Percentiles rank a stretch among this genome's conserved stretches.
Conservation (phyloP, 2,113 vertebrate genomes). For the Campylomormyrus tamandua region DNA sequence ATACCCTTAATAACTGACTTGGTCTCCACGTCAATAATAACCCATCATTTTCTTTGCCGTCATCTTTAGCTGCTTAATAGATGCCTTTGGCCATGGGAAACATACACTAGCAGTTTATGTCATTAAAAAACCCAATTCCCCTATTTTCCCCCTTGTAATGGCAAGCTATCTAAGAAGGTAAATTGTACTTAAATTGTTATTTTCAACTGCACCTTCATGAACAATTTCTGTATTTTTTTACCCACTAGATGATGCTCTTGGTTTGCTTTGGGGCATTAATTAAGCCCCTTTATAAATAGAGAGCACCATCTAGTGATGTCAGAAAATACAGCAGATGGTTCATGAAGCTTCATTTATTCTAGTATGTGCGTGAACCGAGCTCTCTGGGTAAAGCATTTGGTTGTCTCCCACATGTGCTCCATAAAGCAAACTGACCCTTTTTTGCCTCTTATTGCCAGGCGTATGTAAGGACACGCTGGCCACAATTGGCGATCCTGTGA, state of each 20-base stretch:
- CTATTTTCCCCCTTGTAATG: not conserved
- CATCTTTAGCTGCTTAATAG: not conserved
- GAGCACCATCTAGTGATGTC: too few species aligned
- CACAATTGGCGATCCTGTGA: slow-evolving; percentile 80
- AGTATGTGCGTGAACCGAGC: not conserved
- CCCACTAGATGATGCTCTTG: too few species aligned
- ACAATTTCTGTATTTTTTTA: too few species aligned
- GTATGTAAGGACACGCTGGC: slow-evolving; percentile 89
- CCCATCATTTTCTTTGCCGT: not conserved
- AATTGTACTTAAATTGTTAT: not conserved
- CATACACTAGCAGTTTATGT: not conserved
- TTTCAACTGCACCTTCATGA: not conserved
- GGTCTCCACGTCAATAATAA: not conserved
- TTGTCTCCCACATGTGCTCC: not conserved
- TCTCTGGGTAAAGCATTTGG: not conserved
- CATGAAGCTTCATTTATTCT: too few species aligned
- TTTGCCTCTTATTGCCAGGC: slow-evolving; percentile 48
- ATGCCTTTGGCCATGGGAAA: not conserved
- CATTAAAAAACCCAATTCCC: not conserved
- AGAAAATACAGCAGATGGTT: too few species aligned
- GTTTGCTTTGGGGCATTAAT: too few species aligned
- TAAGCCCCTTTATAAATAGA: too few species aligned
- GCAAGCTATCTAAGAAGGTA: not conserved
- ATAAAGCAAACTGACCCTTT: not conserved
- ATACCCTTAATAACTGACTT: not conserved